Base-by-base conservation (phyloP, 2,113 vertebrate genomes). In the Condylura cristata region DNA sequence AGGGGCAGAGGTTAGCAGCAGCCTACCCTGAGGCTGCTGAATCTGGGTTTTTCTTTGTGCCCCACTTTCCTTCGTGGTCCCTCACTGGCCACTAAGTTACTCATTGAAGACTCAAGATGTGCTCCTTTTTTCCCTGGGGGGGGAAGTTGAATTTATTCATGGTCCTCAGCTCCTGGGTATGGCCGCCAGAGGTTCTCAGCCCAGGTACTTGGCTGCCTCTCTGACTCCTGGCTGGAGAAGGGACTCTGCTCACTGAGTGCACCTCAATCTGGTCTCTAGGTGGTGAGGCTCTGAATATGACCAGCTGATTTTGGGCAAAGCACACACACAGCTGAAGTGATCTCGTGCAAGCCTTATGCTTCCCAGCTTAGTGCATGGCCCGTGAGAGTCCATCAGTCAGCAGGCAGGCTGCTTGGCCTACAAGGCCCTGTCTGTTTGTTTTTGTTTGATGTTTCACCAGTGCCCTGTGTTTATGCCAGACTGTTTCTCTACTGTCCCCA, bases 291-390 rank as follows among this genome's bases (percentile, higher is more conserved):
- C 46, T 22, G 44, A 32, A 3, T 39, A 9, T 3, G 56, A 51
- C 13, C 37, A 24, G 44, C 10, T 39, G 32, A 13, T 17, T 65
- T 4, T 6, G 61, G 63, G n/a, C 51, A 60, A 34, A 51, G n/a
- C n/a, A 1, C 4, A 32, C 22, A 7, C 16, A 30, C 1, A 17
- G 1, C 58, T 41, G 8, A n/a, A 14, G 74, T 56, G 11, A 17
- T n/a, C 12, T 24, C 41, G 34, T 10, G 12, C 0, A 5, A 10
- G 63, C 8, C 46, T 12, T 2, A 2, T 24, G 0, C 24, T 8
- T 22, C 17, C 26, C 20, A 11, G 9, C 11, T 1, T 5, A 2
- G 5, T 2, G 24, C 46, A 6, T 0, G 3, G 6, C 37, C 13
- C 34, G 58, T 63, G 22, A 0, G 41, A 6, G 12, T 44, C 56